These are phyloP conservation scores for Oegoconia quadripuncta DNA, from an alignment of 2,888 invertebrate species.

Conservation along the genomic window DNA sequence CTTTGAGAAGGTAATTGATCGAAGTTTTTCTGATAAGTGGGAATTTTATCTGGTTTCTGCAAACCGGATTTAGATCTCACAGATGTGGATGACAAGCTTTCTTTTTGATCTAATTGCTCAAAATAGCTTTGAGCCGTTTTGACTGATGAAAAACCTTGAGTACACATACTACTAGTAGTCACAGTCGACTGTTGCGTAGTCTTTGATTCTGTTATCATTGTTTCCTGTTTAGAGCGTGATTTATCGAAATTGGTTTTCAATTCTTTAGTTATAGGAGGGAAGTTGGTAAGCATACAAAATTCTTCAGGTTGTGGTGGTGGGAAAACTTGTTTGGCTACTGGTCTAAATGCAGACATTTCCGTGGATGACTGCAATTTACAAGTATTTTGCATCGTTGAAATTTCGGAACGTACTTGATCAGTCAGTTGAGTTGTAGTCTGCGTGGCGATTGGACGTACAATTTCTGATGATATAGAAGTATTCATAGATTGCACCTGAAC, in stretches of 20 bases:
- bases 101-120: slow-evolving; percentile 62
- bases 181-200: slow-evolving; percentile 41
- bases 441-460: slow-evolving; percentile 53
- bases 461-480: slow-evolving; percentile 44
- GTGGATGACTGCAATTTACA: slow-evolving; percentile 60
- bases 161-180: slow-evolving; percentile 36
- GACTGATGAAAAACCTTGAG: slow-evolving; percentile 55
- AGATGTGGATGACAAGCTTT: slow-evolving; percentile 49
- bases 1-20: slow-evolving; percentile 79
- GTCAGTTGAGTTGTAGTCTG: slow-evolving; percentile 47
- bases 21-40: slow-evolving; percentile 82
- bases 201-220: slow-evolving; percentile 45
- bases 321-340: slow-evolving; percentile 66
- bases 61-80: slow-evolving; percentile 73
- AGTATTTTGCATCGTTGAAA: slow-evolving; percentile 57
- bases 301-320: slow-evolving; percentile 57
- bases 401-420: slow-evolving; percentile 46
- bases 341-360: slow-evolving; percentile 67
- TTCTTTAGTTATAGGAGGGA: slow-evolving; percentile 60
- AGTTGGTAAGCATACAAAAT: slow-evolving; percentile 48
- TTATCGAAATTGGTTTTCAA: slow-evolving; percentile 53
- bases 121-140: slow-evolving; percentile 63
- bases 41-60: slow-evolving; percentile 81
- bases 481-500: slow-evolving; percentile 37
- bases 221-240: slow-evolving; percentile 46